These are phyloP conservation scores for Lasioglossum morio DNA, from an alignment of 2,888 invertebrate species.

Conservation along the genomic window DNA sequence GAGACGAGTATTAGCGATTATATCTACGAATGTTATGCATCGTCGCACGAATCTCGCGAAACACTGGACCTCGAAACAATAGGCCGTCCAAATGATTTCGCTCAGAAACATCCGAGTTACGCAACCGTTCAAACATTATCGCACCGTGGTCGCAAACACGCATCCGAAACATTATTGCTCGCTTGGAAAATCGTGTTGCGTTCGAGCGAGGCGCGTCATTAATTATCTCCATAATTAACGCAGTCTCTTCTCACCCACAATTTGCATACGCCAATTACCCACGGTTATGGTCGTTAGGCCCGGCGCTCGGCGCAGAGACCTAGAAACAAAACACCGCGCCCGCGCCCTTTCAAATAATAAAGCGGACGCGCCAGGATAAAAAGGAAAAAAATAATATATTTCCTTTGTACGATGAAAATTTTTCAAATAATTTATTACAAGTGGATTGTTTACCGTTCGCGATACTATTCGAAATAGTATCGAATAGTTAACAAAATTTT, in stretches of 20 bases:
- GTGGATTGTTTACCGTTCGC: no score
- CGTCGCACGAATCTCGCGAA: neutral
- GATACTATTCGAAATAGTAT: no score
- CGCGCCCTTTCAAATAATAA: neutral
- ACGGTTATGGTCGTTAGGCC: neutral
- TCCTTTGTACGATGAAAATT: no score
- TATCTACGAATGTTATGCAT: neutral
- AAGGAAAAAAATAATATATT: no score
- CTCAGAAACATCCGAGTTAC: neutral
- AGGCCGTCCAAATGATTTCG: neutral
- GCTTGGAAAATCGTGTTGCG: neutral
- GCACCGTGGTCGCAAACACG: neutral
- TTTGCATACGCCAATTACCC: slow-evolving; percentile 35
- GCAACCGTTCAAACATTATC: slow-evolving; percentile 1
- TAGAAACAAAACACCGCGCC: neutral
- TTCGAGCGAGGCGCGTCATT: slow-evolving; percentile 1
- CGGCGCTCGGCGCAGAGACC: neutral
- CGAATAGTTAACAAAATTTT: no score
- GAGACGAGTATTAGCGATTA: no score
- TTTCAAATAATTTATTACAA: no score
- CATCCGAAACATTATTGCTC: slow-evolving; percentile 2
- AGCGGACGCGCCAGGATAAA: neutral
- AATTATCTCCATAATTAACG: slow-evolving; percentile 4
- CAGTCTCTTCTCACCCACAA: neutral
- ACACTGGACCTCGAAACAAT: neutral